Evolutionary conservation across 2,888 invertebrate species (phyloP).

Genomic region (Clepsis dumicolana): DNA sequence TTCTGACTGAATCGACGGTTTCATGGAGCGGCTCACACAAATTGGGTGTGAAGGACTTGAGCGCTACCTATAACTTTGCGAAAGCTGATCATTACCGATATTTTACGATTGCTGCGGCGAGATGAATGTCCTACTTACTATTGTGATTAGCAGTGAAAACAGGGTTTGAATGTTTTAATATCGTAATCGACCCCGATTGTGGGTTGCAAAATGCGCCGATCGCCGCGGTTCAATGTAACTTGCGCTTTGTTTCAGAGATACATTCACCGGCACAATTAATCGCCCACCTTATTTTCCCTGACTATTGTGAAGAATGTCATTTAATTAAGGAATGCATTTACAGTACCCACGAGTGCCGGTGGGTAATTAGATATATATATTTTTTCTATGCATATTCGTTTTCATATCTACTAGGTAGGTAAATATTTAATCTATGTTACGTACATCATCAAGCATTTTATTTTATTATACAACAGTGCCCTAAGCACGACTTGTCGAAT

Average conservation of each 20-base stretch:
- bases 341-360: too few relatives aligned
- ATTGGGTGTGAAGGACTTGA: constrained; percentile 50
- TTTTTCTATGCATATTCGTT: too few relatives aligned
- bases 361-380: too few relatives aligned
- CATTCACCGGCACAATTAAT: too few relatives aligned
- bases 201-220: not conserved
- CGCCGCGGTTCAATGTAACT: not conserved
- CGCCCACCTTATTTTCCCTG: too few relatives aligned
- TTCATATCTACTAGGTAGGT: too few relatives aligned
- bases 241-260: not conserved
- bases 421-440: too few relatives aligned
- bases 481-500: too few relatives aligned
- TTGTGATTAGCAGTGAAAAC: constrained; percentile 6
- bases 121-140: constrained; percentile 13
- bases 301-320: too few relatives aligned
- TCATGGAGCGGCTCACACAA: constrained; percentile 50
- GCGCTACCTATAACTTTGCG: constrained; percentile 31
- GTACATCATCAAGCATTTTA: too few relatives aligned
- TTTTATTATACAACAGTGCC: too few relatives aligned
- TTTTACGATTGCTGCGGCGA: constrained; percentile 22
- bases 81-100: constrained; percentile 22
- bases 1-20: constrained; percentile 33
- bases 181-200: not conserved
- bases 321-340: too few relatives aligned
- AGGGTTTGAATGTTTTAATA: constrained; percentile 24